Evolutionary conservation across 2,113 vertebrate genomes (phyloP), one percentile per base, ranked within the genome.

Genomic region (Todiramphus saurophagus): DNA sequence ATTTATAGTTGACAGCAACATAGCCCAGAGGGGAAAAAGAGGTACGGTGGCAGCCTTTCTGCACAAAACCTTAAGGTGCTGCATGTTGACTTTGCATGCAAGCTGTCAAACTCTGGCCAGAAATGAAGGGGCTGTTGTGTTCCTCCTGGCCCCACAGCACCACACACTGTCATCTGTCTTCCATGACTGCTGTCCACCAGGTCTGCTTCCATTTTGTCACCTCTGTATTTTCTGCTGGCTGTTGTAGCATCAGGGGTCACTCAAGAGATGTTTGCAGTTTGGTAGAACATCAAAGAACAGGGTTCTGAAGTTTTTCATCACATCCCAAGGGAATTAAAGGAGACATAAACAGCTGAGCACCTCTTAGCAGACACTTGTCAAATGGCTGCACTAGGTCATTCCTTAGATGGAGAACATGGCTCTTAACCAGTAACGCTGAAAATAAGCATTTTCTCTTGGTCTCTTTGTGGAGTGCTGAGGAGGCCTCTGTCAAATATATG

Each of bases 21-120:
- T 67, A 94, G 31, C 37, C 31, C 55, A 39, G 76, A 44, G 46
- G 35, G 53, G 15, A 37, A 69, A 15, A 64, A 31, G 13, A 43
- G 14, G 9, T 43, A 13, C 53, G 17, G 13, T 14, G 27, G 15
- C 46, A 81, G 14, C 11, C 20, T 77, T 76, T 50, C 50, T 1
- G 0, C 17, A 51, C 14, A 64, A 63, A 80, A 28, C 51, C 37
- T 44, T 10, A 14, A 24, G 0, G 13, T 72, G 39, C 25, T 58
- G 9, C 7, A 0, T 6, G 0, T 46, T 68, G 10, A 1, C 43
- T 50, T 13, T 46, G n/a, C 9, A 4, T 28, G 53, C 39, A 9
- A 5, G 16, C 13, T 70, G 66, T 37, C 53, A 74, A 25, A 7
- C 50, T 37, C 46, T 73, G 59, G 5, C 24, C 27, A 28, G 56